Evolutionary conservation across 2,113 vertebrate genomes (phyloP).

Genomic region (Syrmaticus mikado): DNA sequence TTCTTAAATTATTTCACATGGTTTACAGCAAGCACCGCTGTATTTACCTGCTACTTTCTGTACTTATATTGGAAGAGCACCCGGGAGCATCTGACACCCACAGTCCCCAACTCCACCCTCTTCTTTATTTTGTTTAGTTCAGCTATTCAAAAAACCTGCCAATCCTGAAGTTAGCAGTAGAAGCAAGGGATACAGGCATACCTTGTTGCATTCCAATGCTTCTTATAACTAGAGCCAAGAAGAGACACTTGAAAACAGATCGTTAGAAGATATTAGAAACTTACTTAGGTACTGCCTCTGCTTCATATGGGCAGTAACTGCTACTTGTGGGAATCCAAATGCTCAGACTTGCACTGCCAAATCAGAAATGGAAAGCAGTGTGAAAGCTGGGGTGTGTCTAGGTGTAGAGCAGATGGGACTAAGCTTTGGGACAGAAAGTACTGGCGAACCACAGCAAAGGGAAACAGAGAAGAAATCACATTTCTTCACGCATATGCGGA

Average conservation of each 20-base stretch:
- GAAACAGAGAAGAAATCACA: not conserved
- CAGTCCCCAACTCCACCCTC: not conserved
- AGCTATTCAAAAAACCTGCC: not conserved
- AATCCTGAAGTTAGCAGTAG: not conserved
- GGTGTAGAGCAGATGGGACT: not conserved
- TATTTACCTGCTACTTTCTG: not conserved
- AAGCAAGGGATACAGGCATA: not conserved
- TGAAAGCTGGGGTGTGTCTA: accelerated
- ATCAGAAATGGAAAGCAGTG: not conserved
- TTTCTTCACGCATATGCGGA: not conserved
- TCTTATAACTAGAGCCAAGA: not conserved
- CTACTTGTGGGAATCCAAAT: not conserved
- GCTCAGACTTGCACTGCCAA: not conserved
- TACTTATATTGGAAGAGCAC: not conserved
- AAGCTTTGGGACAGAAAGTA: not conserved
- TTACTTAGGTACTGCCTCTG: not conserved
- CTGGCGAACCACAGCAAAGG: not conserved
- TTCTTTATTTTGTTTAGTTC: not conserved
- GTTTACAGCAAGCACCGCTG: not conserved
- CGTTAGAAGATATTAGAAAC: not conserved
- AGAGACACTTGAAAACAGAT: not conserved
- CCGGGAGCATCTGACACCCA: not conserved
- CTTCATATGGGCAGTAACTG: not conserved
- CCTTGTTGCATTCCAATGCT: not conserved
- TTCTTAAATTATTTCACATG: not conserved